Percentiles rank a stretch among this genome's conserved stretches.
Evolutionary conservation across 1,140 invertebrate species (phyloP).

Genomic region (Megalopta genalis): DNA sequence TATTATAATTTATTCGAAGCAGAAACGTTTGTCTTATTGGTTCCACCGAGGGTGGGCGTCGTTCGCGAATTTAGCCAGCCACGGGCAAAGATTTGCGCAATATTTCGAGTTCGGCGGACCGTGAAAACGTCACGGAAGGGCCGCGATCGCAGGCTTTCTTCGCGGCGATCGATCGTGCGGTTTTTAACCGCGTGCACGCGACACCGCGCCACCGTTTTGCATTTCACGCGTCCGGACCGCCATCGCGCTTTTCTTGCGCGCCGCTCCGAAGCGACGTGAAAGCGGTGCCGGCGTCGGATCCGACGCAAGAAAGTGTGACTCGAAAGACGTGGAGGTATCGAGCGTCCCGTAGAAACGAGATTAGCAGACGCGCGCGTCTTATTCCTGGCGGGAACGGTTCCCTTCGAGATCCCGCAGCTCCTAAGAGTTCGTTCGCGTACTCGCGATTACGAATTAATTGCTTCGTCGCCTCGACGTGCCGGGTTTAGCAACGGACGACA

Average conservation of each 20-base stretch:
- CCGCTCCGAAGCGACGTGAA: background rate
- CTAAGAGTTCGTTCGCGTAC: too few relatives aligned
- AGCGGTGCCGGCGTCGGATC: background rate
- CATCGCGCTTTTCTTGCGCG: background rate
- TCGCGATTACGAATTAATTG: too few relatives aligned
- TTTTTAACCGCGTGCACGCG: background rate
- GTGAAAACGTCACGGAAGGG: background rate
- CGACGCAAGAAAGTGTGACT: constrained; percentile 3
- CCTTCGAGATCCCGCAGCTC: too few relatives aligned
- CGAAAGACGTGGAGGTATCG: constrained; percentile 1
- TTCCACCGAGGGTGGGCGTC: too few relatives aligned
- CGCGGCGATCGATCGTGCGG: background rate
- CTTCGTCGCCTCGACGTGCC: too few relatives aligned
- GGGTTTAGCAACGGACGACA: too few relatives aligned
- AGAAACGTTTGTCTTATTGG: too few relatives aligned
- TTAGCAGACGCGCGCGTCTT: background rate
- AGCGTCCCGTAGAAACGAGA: background rate
- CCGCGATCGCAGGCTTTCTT: background rate
- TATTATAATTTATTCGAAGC: too few relatives aligned
- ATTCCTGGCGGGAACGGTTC: background rate
- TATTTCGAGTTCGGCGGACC: background rate
- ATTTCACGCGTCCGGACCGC: background rate
- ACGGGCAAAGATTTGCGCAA: too few relatives aligned
- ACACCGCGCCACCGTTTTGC: background rate
- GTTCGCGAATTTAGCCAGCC: too few relatives aligned